Base-by-base conservation (phyloP, 2,797 vertebrate species). In the Spinus olivaceus region DNA sequence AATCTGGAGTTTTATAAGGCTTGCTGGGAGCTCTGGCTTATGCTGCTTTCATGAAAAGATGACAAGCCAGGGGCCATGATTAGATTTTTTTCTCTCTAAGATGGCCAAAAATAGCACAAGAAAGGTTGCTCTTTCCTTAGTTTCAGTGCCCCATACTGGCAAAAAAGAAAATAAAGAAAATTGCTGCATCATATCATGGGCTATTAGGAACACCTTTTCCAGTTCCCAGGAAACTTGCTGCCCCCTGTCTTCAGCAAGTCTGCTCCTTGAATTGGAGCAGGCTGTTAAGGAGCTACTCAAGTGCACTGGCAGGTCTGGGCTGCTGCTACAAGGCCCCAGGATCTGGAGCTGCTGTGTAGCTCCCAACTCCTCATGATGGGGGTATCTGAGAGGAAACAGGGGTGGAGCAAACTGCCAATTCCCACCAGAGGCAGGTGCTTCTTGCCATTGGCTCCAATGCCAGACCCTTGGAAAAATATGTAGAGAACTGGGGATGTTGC, bases 31-130 rank as follows among this genome's bases (percentile, higher is more conserved):
- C 94, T 87, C 72, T 53, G 90, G 91, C 95, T 94, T 96, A 93
- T 74, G 73, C 88, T 94, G 91, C 82, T 95, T 96, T 97, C 91
- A 95, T 96, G 89, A 96, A 97, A 97, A 95, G 90, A 96, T 97
- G 94, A 92, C 94, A 90, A 81, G 88, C 95, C 86, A 95, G 92
- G 92, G 96, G 92, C 92, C 93, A 53, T 91, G 94, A 96, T 90
- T 95, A 94, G 92, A 92, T 95, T 95, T 94, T 73, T 91, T 92
- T 92, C 71, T 59, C 11, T 86, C 88, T 71, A 81, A 80, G 77
- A 96, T 63, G 64, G 91, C 71, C 96, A 95, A 96, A 98, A 97
- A 97, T 97, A 97, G 90, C 39, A 14, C 16, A 59, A 77, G 86
- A 92, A 93, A 94, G 92, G 76, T 88, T 96, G 67, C 19, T 91